Evolutionary conservation across 1,140 invertebrate genomes (phyloP).

Genomic region (Telenomus remus): DNA sequence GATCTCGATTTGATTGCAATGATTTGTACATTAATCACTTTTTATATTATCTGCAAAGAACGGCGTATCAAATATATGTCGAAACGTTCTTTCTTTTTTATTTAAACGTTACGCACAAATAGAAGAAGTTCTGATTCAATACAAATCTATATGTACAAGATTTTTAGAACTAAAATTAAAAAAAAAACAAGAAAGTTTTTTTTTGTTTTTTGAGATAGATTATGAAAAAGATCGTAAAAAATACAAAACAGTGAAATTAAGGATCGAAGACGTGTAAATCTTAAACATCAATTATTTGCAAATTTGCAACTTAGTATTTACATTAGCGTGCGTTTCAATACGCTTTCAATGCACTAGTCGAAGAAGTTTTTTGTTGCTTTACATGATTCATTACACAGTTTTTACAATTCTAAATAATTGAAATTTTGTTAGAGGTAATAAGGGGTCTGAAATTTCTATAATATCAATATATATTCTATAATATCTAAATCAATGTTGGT

Average conservation of each 20-base stretch:
- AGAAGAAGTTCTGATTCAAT: constrained; percentile 23
- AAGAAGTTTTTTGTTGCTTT: constrained; percentile 11
- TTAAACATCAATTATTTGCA: constrained; percentile 48
- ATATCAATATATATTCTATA: too few relatives aligned
- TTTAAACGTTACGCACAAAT: constrained; percentile 10
- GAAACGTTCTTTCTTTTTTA: constrained; percentile 2
- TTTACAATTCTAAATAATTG: not conserved
- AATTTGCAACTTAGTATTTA: constrained; percentile 39
- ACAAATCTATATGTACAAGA: constrained; percentile 43
- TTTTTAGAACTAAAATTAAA: constrained; percentile 18
- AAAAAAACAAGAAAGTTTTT: constrained; percentile 3
- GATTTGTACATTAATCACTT: constrained; percentile 32
- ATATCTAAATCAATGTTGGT: too few relatives aligned
- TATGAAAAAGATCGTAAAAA: constrained; percentile 47
- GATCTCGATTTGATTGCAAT: constrained; percentile 39
- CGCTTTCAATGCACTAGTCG: constrained; percentile 42
- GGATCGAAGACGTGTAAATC: constrained; percentile 31
- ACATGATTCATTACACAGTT: constrained; percentile 10
- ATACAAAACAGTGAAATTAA: constrained; percentile 51
- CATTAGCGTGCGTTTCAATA: constrained; percentile 44
- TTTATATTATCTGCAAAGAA: constrained; percentile 29
- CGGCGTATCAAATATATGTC: constrained; percentile 12
- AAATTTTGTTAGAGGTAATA: too few relatives aligned
- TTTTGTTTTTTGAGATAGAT: constrained; percentile 22
- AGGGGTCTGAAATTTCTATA: too few relatives aligned